phyloP scores from a whole-genome alignment of 1,140 invertebrate genomes.

The Cydia pomonella region DNA sequence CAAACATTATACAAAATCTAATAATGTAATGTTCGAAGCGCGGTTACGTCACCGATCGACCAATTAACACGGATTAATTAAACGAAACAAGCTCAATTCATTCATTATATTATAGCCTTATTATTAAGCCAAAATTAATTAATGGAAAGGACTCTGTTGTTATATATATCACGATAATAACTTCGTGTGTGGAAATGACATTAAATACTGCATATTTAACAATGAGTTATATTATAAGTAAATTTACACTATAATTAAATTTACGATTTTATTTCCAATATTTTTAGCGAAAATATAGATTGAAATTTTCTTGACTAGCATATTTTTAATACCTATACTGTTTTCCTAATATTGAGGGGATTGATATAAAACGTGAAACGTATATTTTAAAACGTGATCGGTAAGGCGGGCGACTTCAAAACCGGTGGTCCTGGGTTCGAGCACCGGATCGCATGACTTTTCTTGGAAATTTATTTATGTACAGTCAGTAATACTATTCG shows the following conservation, averaged over 20 bases:
- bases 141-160: slow-evolving; percentile 53
- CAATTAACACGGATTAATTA: slow-evolving; percentile 72
- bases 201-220: not conserved
- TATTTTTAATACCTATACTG: not conserved
- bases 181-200: slow-evolving; percentile 9
- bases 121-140: slow-evolving; percentile 75
- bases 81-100: slow-evolving; percentile 68
- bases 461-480: no score
- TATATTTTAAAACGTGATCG: no score
- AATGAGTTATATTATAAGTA: not conserved
- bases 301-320: not conserved
- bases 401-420: no score
- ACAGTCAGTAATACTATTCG: no score
- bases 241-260: not conserved
- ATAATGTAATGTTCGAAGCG: slow-evolving; percentile 33
- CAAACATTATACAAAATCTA: not conserved
- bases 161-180: slow-evolving; percentile 26
- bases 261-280: not conserved
- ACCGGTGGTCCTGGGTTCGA: no score
- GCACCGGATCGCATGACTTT: no score
- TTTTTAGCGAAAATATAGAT: not conserved
- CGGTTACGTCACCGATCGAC: slow-evolving; percentile 47
- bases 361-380: no score
- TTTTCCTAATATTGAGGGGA: not conserved
- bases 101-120: slow-evolving; percentile 65